Evolutionary conservation across 2,113 vertebrate species (phyloP), one percentile per base, ranked within the genome.

Genomic region (Coreoperca whiteheadi): DNA sequence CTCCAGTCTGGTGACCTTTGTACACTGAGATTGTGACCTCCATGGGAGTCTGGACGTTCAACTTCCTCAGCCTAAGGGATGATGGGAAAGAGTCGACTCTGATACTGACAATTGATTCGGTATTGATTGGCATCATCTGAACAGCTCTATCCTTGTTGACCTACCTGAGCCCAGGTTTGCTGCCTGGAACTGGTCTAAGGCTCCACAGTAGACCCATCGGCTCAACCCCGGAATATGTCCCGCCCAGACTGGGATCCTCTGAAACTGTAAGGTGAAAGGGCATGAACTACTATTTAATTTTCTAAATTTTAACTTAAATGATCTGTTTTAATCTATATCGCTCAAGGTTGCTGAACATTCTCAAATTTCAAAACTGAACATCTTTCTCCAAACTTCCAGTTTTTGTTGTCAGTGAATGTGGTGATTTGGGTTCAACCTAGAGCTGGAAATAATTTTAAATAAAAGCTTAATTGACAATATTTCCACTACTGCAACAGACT

Each of bases 191-290:
- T 30, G 94, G 90, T 69, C 85, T 92, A 75, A 96, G 88, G 46
- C 96, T 96, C 96, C 95, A 96, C 28, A 96, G 59, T 8, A 96
- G 81, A 69, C 94, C 96, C 95, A 95, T 95, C 4, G 80, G 88
- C 79, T 96, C 92, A 0, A 93, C 81, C 0, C 95, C 95, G 2
- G 70, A 72, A 48, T 95, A 96, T 0, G 95, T 93, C 25, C 96
- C 95, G 2, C 95, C 95, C 15, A 93, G 28, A 76, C 95, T 93
- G 51, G 23, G 69, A 71, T 95, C 91, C 25, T 89, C 54, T 34
- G 87, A 91, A 60, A 93, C 95, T 96, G 43, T 0, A 56, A 41
- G 48, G n/a, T 0, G 7, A 59, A 28, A 41, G n/a, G 6, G 3
- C 1, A 34, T 37, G 2, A 23, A 50, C 25, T 48, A 64, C 18